phyloP scores from a whole-genome alignment of 2,113 vertebrate genomes.

The Elachura formosa region DNA sequence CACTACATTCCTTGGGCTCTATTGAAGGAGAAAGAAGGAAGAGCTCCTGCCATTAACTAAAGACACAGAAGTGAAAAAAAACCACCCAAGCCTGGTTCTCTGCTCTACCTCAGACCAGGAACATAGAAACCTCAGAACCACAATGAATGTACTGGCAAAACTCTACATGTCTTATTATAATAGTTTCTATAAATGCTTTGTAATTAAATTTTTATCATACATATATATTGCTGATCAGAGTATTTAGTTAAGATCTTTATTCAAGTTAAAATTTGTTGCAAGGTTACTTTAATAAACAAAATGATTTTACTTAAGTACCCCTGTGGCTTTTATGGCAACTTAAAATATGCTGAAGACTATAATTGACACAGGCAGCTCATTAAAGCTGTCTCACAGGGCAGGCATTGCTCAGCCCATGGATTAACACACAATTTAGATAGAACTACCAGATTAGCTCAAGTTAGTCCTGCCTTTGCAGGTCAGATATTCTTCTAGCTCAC shows the following conservation, averaged over 20 bases:
- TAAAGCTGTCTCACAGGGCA: not conserved
- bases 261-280: slow-evolving; percentile 1
- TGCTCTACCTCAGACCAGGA: not conserved
- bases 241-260: slow-evolving; percentile 30
- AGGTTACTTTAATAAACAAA: slow-evolving; percentile 25
- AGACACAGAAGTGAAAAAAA: not conserved
- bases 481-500: not conserved
- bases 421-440: not conserved
- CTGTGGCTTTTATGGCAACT: slow-evolving; percentile 2
- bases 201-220: slow-evolving; percentile 49
- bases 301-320: not conserved
- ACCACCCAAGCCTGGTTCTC: not conserved
- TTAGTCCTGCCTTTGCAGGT: not conserved
- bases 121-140: not conserved
- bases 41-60: not conserved
- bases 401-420: not conserved
- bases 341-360: slow-evolving; percentile 10
- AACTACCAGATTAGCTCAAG: not conserved
- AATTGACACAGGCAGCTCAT: slow-evolving; percentile 20
- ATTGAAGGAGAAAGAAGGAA: not conserved
- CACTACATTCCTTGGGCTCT: not conserved
- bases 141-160: not conserved
- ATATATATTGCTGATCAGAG: slow-evolving; percentile 11
- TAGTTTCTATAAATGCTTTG: slow-evolving; percentile 26
- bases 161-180: not conserved